Conservation (phyloP, 2,797 vertebrate species). For the Mycteria americana region DNA sequence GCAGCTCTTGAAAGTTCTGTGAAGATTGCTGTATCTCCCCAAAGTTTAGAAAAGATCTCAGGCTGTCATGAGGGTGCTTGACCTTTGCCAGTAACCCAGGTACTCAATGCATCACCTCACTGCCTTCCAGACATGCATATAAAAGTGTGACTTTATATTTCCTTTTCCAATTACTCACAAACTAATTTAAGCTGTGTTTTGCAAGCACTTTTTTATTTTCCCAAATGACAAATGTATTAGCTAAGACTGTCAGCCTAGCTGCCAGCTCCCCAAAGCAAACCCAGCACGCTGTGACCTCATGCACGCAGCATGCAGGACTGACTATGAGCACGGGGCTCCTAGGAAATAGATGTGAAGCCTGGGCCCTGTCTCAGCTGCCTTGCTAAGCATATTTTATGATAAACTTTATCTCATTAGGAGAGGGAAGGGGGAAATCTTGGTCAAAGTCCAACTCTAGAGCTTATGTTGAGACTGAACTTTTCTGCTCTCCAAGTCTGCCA, state of each 20-base stretch:
- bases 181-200: constrained; percentile 65
- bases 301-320: not conserved
- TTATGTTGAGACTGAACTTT: constrained; percentile 71
- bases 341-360: constrained; percentile 63
- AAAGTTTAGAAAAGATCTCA: not conserved
- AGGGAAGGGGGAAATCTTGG: constrained; percentile 39
- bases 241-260: constrained; percentile 59
- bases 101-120: not conserved
- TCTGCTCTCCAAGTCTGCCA: constrained; percentile 67
- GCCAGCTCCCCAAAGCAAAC: constrained; percentile 54
- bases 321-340: constrained; percentile 19
- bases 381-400: constrained; percentile 56
- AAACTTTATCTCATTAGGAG: constrained; percentile 71
- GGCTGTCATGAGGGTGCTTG: not conserved
- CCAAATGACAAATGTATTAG: constrained; percentile 71
- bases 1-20: not conserved
- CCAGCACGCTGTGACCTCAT: constrained; percentile 66
- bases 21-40: not conserved
- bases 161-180: constrained; percentile 65
- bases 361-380: constrained; percentile 44
- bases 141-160: constrained; percentile 60
- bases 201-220: constrained; percentile 52
- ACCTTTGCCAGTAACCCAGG: constrained; percentile 4
- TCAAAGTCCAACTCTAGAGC: constrained; percentile 63
- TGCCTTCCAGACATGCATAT: constrained; percentile 1